Conservation (phyloP, 2,797 vertebrate species). For the Diglossa cyanea region DNA sequence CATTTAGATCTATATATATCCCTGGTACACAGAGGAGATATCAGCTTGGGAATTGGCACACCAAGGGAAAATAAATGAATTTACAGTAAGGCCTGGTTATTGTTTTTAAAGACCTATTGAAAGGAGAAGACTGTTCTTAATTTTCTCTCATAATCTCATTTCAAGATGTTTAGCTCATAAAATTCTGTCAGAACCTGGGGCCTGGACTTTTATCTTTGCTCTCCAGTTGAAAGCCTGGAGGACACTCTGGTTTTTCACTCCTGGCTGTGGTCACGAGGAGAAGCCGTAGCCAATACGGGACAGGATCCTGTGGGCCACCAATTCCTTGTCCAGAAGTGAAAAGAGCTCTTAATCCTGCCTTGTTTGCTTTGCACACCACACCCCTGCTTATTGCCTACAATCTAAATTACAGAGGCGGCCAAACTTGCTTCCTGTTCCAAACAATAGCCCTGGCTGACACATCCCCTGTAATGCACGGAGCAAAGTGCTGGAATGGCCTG, state of each 20-base stretch:
- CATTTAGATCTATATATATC: constrained; percentile 34
- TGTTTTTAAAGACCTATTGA: constrained; percentile 66
- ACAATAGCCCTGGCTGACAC: constrained; percentile 64
- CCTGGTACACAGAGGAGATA: constrained; percentile 17
- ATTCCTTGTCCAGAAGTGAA: constrained; percentile 28
- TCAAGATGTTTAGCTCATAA: constrained; percentile 38
- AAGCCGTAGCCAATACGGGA: neutral
- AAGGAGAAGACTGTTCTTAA: constrained; percentile 62
- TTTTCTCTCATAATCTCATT: constrained; percentile 49
- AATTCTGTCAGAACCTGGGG: constrained; percentile 6
- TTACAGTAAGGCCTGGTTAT: constrained; percentile 65
- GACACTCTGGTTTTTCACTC: neutral
- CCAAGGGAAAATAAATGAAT: constrained; percentile 61
- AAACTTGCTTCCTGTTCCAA: constrained; percentile 60
- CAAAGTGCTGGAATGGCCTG: neutral
- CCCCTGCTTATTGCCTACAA: constrained; percentile 49
- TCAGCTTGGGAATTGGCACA: constrained; percentile 37
- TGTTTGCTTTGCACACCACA: constrained; percentile 68
- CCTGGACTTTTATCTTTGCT: constrained; percentile 37
- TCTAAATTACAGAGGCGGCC: constrained; percentile 54
- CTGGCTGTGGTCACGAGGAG: neutral
- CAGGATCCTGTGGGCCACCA: neutral
- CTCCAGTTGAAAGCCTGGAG: constrained; percentile 16
- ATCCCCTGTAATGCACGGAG: neutral
- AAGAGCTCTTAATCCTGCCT: constrained; percentile 55